A percentile compares a stretch with the other conserved stretches of the same genome.
phyloP scores from a whole-genome alignment of 2,113 vertebrate species.

The Siniperca knerii region DNA sequence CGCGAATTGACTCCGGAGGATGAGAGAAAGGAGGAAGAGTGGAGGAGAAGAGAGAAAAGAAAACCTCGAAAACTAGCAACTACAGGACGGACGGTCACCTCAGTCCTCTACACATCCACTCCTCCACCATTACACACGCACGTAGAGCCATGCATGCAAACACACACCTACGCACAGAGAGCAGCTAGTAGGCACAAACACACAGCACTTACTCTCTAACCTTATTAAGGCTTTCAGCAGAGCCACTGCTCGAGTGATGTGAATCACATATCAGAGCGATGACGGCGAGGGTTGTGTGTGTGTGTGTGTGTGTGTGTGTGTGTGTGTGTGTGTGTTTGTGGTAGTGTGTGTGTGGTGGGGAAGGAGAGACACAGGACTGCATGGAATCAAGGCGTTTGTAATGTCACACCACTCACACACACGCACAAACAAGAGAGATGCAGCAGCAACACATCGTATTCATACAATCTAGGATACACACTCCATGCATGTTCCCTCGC shows the following conservation, averaged over 20 bases:
- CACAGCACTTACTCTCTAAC: conserved; percentile 76
- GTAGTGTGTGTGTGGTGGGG: neutral
- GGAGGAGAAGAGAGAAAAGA: conserved; percentile 27
- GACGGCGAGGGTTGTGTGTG: conserved; percentile 10
- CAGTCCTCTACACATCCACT: conserved; percentile 21
- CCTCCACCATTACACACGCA: conserved; percentile 12
- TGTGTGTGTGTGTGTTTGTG: conserved; percentile 7
- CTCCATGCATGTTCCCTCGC: conserved; percentile 27
- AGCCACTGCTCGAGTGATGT: conserved; percentile 58
- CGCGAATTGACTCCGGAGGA: conserved; percentile 75
- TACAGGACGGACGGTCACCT: conserved; percentile 52
- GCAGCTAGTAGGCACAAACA: conserved; percentile 51
- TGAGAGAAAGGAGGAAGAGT: conserved; percentile 67
- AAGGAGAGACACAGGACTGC: conserved; percentile 11
- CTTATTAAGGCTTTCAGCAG: conserved; percentile 80
- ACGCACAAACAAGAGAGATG: neutral
- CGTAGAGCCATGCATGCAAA: conserved; percentile 17
- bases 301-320: conserved; percentile 15
- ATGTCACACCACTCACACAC: conserved; percentile 28
- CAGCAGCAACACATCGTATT: conserved; percentile 17
- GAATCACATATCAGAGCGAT: conserved; percentile 63
- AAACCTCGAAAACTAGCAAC: conserved; percentile 54
- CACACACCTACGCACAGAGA: conserved; percentile 43
- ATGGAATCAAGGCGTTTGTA: conserved; percentile 36
- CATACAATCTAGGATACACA: conserved; percentile 13